Base-by-base conservation (phyloP, 1,140 invertebrate species). In the Potamilus streckersoni region DNA sequence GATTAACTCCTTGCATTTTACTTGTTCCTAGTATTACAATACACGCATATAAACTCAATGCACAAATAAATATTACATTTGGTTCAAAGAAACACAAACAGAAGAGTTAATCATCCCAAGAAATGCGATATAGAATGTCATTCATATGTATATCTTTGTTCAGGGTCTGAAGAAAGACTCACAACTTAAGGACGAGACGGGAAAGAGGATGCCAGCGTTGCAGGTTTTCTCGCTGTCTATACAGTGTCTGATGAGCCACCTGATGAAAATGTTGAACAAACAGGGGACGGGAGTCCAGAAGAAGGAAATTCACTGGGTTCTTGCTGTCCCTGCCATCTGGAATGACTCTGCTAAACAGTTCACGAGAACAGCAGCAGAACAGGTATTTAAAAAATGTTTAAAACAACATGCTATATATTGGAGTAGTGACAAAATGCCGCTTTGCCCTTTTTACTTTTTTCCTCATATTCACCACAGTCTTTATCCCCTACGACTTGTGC, bases 321-420 rank as follows among this genome's bases (percentile, higher is more conserved):
- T 77, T 49, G 73, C 75, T 11, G 75, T 77, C 57, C 75, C 75
- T n/a, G 75, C 75, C 56, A 77, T 77, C 58, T 77, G 75, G 75
- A 71, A 63, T 20, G 75, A 77, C 23, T 62, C 66, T 17, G 75
- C 65, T 11, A 77, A 77, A 20, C 20, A 60, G 16, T 77, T 77
- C 60, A 77, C 73, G 75, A 64, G 75, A 55, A 64, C 72, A 56
- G 75, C 75, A 27, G 75, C 75, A 12, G 27, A 55, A 27, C 19
- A 19, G 75, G 75, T 73, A 20, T 49, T 49, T 6, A 49, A 6
- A 49, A 6, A 8, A 49, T n/a, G 11, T 49, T 49, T 49, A 49
- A 49, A 31, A 31, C 27, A 31, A 31, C 27, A 2, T 31, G 27
- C 3, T 31, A 31, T 31, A 1, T 2, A 31, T 31, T 31, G 27